Base-by-base conservation (phyloP, 2,797 vertebrate genomes). In the Botia almorhae region DNA sequence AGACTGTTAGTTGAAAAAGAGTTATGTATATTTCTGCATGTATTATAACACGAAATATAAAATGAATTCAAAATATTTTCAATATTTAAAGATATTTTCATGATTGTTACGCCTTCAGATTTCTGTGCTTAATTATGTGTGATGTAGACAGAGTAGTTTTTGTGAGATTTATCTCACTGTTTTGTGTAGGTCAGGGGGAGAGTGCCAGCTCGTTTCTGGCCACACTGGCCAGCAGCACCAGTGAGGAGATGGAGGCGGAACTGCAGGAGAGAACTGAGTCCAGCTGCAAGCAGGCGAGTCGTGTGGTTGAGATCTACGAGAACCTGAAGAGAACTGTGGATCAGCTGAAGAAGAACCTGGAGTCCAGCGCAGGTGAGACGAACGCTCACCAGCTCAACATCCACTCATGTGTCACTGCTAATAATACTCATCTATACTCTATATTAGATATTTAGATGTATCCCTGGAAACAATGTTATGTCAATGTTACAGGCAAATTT, bases 181-280 rank as follows among this genome's bases (percentile, higher is more conserved):
- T 26, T 77, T 53, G 23, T 72, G 17, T 69, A 95, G 94, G 91
- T 60, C 90, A 93, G 77, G 94, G 93, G 76, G 94, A 95, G 84
- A 92, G 93, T 0, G 87, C 93, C 1, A 96, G 95, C 84, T 98
- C 97, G 78, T 99, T 99, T 90, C 90, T 99, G 78, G 98, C 97
- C 48, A 99, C 94, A 0, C 87, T 99, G 90, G 97, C 98, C 12
- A 98, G 96, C 88, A 99, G 97, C 92, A 98, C 92, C 89, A 98
- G 95, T 60, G 98, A 99, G 74, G 97, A 99, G 90, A 99, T 99
- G 91, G 98, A 99, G 76, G 95, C 96, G 4, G 96, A 98, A 89
- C 92, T 99, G 58, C 96, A 98, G 90, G 97, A 98, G 85, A 93
- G 96, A 3, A 95, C 98, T 74, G 96, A 98, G 88, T 96, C 96